These are phyloP conservation scores for Noctua pronuba DNA, from an alignment of 2,888 invertebrate species.

Conservation along the genomic window DNA sequence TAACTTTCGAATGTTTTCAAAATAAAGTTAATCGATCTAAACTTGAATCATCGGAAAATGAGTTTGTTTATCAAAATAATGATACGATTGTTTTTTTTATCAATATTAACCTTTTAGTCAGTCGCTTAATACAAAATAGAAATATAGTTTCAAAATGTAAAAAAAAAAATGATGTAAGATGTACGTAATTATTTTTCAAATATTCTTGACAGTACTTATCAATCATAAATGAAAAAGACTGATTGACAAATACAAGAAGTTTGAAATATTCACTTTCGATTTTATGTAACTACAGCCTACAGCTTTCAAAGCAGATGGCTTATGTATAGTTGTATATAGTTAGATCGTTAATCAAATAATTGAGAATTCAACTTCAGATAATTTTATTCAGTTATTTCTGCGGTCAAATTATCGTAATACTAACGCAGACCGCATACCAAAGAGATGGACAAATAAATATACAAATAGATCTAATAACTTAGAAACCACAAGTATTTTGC, in stretches of 20 bases:
- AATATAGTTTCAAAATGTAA: background rate
- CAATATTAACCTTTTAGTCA: background rate
- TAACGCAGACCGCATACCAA: background rate
- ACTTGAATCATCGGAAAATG: background rate
- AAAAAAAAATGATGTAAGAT: background rate
- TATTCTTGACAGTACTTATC: conserved; percentile 17
- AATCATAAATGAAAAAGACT: conserved; percentile 18
- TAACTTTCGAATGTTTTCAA: background rate
- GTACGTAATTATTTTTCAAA: background rate
- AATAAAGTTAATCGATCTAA: background rate
- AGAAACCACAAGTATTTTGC: conserved; percentile 54
- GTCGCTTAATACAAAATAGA: background rate
- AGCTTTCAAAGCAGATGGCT: background rate
- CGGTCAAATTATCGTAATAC: background rate
- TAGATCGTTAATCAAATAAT: conserved; percentile 19
- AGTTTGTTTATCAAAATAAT: background rate
- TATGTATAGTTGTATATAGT: conserved; percentile 5
- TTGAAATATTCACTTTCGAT: conserved; percentile 40
- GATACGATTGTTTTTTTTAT: background rate
- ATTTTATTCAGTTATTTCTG: background rate
- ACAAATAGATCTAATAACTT: conserved; percentile 48
- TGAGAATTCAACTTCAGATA: background rate
- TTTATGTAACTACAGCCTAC: conserved; percentile 45
- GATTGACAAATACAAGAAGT: conserved; percentile 12
- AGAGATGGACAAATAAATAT: conserved; percentile 6